A percentile compares a stretch with the other conserved stretches of the same genome.
Evolutionary conservation across 1,140 invertebrate genomes (phyloP).

Genomic region (Brachionus manjavacas): DNA sequence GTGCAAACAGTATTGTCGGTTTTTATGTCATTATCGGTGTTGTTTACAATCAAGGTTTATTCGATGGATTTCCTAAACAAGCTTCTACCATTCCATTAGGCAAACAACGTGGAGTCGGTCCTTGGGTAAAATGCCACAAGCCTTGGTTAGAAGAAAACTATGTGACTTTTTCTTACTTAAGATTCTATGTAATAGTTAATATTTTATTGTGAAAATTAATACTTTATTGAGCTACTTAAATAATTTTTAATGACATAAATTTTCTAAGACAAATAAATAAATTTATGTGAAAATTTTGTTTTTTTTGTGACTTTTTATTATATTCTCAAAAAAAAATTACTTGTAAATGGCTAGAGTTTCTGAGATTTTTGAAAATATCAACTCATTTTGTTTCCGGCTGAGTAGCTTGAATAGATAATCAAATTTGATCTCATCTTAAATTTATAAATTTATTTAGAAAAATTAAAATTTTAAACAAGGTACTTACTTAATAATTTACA

Average conservation of each 20-base stretch:
- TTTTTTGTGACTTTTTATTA: no score
- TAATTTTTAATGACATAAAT: not conserved
- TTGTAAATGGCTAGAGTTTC: not conserved
- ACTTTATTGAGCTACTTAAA: not conserved
- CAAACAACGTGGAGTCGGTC: not conserved
- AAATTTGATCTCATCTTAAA: constrained; percentile 22
- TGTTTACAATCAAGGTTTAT: not conserved
- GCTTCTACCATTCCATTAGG: not conserved
- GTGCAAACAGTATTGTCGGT: no score
- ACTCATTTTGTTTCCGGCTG: constrained; percentile 6
- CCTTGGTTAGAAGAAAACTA: not conserved
- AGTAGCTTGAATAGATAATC: not conserved
- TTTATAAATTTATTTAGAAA: not conserved
- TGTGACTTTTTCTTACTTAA: not conserved
- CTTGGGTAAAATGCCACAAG: not conserved
- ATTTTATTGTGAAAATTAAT: not conserved
- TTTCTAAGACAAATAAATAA: not conserved
- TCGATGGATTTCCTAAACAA: not conserved
- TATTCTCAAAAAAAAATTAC: no score
- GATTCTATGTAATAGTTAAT: not conserved
- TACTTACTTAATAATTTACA: not conserved
- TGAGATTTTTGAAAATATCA: not conserved
- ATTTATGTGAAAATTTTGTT: no score
- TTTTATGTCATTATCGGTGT: not conserved
- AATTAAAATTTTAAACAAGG: not conserved